A percentile compares a stretch with the other conserved stretches of the same genome.
phyloP scores from a whole-genome alignment of 2,888 invertebrate genomes.

The Myopa tessellatipennis region DNA sequence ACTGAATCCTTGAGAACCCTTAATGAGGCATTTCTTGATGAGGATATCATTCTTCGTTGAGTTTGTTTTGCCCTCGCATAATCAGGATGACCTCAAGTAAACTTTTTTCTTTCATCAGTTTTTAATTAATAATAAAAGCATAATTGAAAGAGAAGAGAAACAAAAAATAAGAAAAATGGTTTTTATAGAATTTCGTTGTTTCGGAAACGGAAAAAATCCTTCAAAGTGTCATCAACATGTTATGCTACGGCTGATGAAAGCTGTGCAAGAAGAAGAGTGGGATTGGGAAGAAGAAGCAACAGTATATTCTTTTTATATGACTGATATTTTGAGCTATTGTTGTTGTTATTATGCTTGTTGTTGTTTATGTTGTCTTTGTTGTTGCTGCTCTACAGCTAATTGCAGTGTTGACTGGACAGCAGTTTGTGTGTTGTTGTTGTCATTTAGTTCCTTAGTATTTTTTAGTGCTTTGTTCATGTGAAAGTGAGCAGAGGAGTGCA shows the following conservation, averaged over 20 bases:
- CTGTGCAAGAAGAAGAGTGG: background rate
- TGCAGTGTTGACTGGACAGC: constrained; percentile 24
- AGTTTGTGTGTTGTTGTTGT: background rate
- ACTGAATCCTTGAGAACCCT: too few relatives aligned
- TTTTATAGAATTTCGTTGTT: background rate
- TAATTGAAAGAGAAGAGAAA: too few relatives aligned
- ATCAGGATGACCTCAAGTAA: constrained; percentile 37
- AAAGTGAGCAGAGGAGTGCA: constrained; percentile 5
- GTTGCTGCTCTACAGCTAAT: constrained; percentile 31
- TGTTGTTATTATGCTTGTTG: background rate
- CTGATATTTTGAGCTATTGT: background rate
- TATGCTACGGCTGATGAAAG: constrained; percentile 7
- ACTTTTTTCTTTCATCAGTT: constrained; percentile 1
- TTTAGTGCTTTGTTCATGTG: constrained; percentile 15
- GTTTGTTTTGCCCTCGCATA: constrained; percentile 7
- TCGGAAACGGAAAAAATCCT: constrained; percentile 4
- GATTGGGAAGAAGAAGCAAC: background rate
- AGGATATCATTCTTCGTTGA: background rate
- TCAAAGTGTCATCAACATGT: constrained; percentile 33
- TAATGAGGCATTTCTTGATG: background rate
- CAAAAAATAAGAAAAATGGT: background rate
- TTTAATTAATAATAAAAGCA: constrained; percentile 35
- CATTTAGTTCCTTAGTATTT: background rate
- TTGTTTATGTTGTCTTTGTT: background rate
- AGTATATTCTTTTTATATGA: background rate